Base-by-base conservation (phyloP, 2,888 invertebrate genomes). In the Ornithoptera priamus region DNA sequence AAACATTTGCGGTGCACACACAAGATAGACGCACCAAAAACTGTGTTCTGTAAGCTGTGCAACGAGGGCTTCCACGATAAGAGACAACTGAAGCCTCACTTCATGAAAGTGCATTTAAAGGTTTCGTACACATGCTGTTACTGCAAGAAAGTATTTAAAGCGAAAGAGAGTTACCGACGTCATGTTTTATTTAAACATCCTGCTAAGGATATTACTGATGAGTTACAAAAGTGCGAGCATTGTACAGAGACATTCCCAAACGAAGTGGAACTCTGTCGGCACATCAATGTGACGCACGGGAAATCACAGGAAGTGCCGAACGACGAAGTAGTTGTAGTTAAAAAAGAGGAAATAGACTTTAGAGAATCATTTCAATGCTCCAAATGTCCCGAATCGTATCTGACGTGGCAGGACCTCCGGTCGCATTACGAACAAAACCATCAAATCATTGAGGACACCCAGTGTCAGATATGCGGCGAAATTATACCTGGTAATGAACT, bases 391-490 rank as follows among this genome's bases (percentile, higher is more conserved):
- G 85, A 87, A 12, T 75, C 76, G 8, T 90, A 80, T 70, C 53
- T 74, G 0, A 81, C 76, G 0, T 92, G 88, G 86, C 87, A 89
- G 4, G 75, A 84, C 46, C 71, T 92, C 12, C 81, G 86, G 46
- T 42, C 80, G 0, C 92, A 92, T 73, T 90, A 84, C 1, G 88
- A 88, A 70, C 82, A 85, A 67, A 84, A 77, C 10, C 92, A 92
- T 71, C 82, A 85, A 36, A 75, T 79, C 30, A 72, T 80, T 0
- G 77, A 81, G 20, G 83, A 87, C 56, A 86, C 85, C 0, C 92
- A 92, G 68, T 92, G 92, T 72, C 91, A 91, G 72, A 79, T 87
- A 0, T 92, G 92, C 39, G 91, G 90, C 0, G 82, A 87, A 71
- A 76, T 91, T 5, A 72, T 92, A 15, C 81, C 82, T 0, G 80